Conservation (phyloP, 1,140 invertebrate genomes). For the Amyelois transitella region DNA sequence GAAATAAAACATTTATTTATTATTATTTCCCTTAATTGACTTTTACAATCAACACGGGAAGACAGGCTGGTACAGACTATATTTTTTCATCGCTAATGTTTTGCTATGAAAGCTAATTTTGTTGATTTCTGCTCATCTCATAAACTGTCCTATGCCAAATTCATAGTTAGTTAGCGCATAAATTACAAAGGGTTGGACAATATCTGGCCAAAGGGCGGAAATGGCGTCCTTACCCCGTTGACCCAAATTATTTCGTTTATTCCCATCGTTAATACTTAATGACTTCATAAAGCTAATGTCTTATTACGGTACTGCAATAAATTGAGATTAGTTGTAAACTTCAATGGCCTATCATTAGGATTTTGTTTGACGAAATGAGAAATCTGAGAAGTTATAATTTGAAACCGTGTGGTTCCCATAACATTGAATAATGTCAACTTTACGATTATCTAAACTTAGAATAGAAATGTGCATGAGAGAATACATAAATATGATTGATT, state of each 20-base stretch:
- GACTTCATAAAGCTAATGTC: conserved; percentile 3
- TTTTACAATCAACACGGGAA: no score
- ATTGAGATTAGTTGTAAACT: not conserved
- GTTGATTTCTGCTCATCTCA: no score
- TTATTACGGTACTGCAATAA: not conserved
- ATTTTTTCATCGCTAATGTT: no score
- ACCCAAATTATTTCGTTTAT: conserved; percentile 3
- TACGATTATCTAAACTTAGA: no score
- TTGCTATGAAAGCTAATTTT: no score
- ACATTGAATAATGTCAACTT: no score
- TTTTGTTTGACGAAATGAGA: not conserved
- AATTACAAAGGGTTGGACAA: not conserved
- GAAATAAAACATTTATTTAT: no score
- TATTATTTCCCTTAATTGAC: not conserved
- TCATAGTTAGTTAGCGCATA: not conserved
- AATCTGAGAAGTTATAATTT: not conserved
- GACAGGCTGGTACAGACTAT: no score
- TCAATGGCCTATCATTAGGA: not conserved
- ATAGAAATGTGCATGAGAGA: no score
- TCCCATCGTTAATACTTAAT: conserved; percentile 4
- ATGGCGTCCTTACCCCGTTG: not conserved
- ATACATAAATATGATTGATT: no score
- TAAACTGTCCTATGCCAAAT: no score
- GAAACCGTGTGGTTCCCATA: no score
- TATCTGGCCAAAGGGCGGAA: not conserved